Conservation (phyloP, 2,113 vertebrate species). For the Corythornis madagascariensis region DNA sequence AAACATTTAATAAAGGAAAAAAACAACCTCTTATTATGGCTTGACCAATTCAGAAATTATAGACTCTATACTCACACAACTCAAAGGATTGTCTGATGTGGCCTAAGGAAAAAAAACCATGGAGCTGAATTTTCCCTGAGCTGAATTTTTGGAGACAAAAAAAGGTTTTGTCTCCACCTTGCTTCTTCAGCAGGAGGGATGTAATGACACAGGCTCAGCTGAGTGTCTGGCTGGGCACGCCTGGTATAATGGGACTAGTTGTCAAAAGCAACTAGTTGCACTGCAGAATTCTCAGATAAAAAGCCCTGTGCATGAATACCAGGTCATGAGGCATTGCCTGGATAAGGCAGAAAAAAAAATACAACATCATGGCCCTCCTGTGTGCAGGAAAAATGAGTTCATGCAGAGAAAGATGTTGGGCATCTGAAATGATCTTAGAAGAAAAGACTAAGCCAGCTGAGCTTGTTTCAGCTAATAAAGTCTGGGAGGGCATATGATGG, state of each 20-base stretch:
- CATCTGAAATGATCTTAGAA: background rate
- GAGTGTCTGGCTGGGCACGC: background rate
- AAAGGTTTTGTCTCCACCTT: background rate
- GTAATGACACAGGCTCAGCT: background rate
- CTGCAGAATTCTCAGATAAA: background rate
- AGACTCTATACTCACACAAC: background rate
- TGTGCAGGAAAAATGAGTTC: background rate
- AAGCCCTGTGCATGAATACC: background rate
- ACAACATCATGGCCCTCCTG: fast-evolving
- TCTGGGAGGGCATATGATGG: background rate
- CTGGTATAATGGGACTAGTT: background rate
- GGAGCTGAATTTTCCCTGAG: background rate
- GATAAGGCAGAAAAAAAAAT: background rate
- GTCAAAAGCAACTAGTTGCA: background rate
- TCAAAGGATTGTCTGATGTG: background rate
- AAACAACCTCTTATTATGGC: background rate
- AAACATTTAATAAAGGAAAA: constrained; percentile 1
- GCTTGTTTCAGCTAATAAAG: background rate
- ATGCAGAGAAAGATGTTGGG: background rate
- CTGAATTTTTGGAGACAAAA: too few relatives aligned
- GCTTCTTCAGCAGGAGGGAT: background rate
- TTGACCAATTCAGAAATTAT: constrained; percentile 15
- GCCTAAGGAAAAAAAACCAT: background rate
- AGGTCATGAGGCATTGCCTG: fast-evolving
- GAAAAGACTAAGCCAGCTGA: background rate